These are phyloP conservation scores for Acleris cristana DNA, from an alignment of 2,888 invertebrate genomes.

Conservation along the genomic window DNA sequence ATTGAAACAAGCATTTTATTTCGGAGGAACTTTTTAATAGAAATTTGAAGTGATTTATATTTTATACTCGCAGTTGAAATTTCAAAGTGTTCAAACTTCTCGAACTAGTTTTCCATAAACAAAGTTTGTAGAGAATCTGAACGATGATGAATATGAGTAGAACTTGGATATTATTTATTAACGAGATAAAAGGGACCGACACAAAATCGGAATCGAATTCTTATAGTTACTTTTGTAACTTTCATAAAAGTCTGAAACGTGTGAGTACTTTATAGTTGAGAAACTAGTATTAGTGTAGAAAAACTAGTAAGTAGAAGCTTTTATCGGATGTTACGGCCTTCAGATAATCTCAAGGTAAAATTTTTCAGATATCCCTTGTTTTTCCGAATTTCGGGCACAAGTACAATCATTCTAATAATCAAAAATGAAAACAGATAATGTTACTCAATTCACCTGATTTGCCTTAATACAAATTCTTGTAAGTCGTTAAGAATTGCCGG, in stretches of 20 bases:
- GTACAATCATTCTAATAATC: not conserved
- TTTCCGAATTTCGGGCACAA: not conserved
- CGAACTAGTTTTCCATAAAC: slow-evolving; percentile 1
- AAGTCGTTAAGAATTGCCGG: slow-evolving; percentile 55
- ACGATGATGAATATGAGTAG: not conserved
- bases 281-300: too few relatives aligned
- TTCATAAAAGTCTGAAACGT: slow-evolving; percentile 7
- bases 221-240: slow-evolving; percentile 2
- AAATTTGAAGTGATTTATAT: slow-evolving; percentile 12
- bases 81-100: slow-evolving; percentile 13
- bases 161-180: not conserved
- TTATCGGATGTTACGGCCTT: slow-evolving; percentile 25
- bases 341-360: slow-evolving; percentile 9
- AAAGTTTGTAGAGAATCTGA: slow-evolving; percentile 2
- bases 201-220: not conserved
- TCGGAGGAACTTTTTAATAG: slow-evolving; percentile 16
- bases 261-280: slow-evolving; percentile 15
- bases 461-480: slow-evolving; percentile 44
- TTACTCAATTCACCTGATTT: slow-evolving; percentile 9
- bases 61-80: slow-evolving; percentile 5
- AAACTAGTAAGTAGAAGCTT: slow-evolving; percentile 18
- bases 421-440: not conserved
- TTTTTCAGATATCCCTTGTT: not conserved
- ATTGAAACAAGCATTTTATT: slow-evolving; percentile 16
- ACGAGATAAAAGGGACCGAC: not conserved